Conservation (phyloP, 2,797 vertebrate genomes). For the Fistularia tabacaria region DNA sequence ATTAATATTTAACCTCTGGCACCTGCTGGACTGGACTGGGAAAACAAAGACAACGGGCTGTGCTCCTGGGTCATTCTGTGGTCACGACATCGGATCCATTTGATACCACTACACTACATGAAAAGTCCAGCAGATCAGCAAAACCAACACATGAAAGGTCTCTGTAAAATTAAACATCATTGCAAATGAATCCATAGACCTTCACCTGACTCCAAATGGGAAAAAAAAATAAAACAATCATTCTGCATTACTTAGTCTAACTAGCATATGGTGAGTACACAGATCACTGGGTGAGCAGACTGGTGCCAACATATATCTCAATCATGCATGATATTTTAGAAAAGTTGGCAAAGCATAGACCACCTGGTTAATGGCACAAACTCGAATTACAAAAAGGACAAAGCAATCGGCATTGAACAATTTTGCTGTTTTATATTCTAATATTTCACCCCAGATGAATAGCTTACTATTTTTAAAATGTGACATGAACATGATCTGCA, state of each 20-base stretch:
- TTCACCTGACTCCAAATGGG: not conserved
- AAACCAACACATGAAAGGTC: not conserved
- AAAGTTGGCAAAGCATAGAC: constrained; percentile 21
- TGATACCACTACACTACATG: constrained; percentile 26
- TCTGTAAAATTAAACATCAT: not conserved
- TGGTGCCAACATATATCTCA: constrained; percentile 22
- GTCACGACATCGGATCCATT: constrained; percentile 72
- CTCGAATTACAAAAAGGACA: constrained; percentile 23
- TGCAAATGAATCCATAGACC: not conserved
- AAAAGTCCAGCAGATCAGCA: constrained; percentile 15
- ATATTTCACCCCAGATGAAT: not conserved
- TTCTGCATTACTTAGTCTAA: constrained; percentile 20
- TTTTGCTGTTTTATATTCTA: not conserved
- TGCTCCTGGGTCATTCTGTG: constrained; percentile 64
- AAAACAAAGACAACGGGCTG: constrained; percentile 59
- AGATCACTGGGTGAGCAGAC: constrained; percentile 46
- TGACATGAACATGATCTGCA: too few species aligned
- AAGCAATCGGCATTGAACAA: not conserved
- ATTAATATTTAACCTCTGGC: constrained; percentile 82
- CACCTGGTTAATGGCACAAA: constrained; percentile 8
- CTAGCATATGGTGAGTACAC: constrained; percentile 34
- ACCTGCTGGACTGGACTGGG: constrained; percentile 60
- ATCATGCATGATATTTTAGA: constrained; percentile 41
- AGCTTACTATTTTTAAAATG: not conserved
- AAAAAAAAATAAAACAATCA: constrained; percentile 5